Evolutionary conservation across 2,113 vertebrate species (phyloP), one percentile per base, ranked within the genome.

Genomic region (Merops nubicus): DNA sequence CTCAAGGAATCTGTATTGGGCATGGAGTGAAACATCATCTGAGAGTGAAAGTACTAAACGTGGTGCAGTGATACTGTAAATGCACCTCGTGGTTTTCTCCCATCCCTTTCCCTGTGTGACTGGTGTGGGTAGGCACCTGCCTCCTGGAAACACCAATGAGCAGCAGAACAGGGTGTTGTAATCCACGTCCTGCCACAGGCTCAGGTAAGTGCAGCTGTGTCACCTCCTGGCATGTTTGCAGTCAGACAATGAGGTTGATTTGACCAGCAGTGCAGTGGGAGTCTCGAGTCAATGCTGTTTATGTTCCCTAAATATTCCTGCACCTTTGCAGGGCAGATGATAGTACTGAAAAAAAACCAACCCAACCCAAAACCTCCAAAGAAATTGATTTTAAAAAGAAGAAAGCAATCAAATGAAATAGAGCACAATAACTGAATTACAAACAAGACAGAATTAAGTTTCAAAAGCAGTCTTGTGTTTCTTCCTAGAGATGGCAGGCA

Each of bases 301-400:
- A 18, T 36, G 36, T 38, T 56, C 26, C 48, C 26, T 56, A 56
- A 62, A 48, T 29, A 25, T 36, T 81, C 18, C 54, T 50, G 31
- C 7, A 3, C 15, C 5, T 48, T 68, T 56, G 31, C 54, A 68
- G 21, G 47, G 23, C 42, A 56, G 15, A 5, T 17, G 15, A 5
- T 17, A 62, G 38, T 28, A 18, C 21, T 48, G 47, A 70, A 82
- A 80, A 28, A 70, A 20, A 34, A 47, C n/a, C n/a, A n/a, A n/a
- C n/a, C n/a, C n/a, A 85, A 59, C 48, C 48, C 23, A 40, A 70
- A 16, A 3, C 0, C n/a, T n/a, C 1, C 23, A 26, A 7, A 56
- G 17, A 43, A 34, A 85, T 25, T 22, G 8, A 36, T 31, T 85
- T 79, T 54, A 13, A 50, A 60, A 73, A 72, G 36, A 87, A 45